Base-by-base conservation (phyloP, 2,797 vertebrate genomes). In the Toxotes lorentzi region DNA sequence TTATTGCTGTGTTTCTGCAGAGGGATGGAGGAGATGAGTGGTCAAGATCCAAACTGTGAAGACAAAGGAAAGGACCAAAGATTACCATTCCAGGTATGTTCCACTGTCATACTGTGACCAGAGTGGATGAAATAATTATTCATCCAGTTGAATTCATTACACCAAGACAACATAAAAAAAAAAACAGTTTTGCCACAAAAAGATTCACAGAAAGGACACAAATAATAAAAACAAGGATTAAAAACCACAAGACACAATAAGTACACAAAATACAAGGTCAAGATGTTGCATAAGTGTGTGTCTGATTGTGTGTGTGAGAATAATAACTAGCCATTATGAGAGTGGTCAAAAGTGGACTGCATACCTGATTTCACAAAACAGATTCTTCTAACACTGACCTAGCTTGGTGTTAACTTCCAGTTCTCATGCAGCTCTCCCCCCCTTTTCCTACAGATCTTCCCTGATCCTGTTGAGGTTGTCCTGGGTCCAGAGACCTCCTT, bases 361-460 rank as follows among this genome's bases (percentile, higher is more conserved):
- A 50, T 2, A 57, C 21, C 5, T 30, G 16, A 60, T 54, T 53
- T 66, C 17, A 30, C 27, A 38, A 54, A 21, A 45, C 51, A 59
- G 23, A 43, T 43, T 56, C 16, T 38, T 12, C 4, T 13, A 45
- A 4, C 3, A 9, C 17, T 24, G 27, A 54, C 1, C 24, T 40
- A 35, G 23, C 54, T 13, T 47, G 5, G 14, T 27, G 19, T 69
- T 4, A 65, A 41, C 5, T 41, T n/a, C 34, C 30, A 24, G 0
- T 62, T 56, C 24, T 65, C 23, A 62, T 2, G 23, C 27, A 45
- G 12, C 60, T 19, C 4, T n/a, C 10, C 13, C 4, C 4, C n/a
- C 0, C 19, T 30, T 17, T 60, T 35, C 34, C 34, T 69, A 13
- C 88, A 96, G 96, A 95, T 96, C 75, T 96, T 96, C 58, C 95